Conservation (phyloP, 2,113 vertebrate species). For the Neolamprologus hecqui region DNA sequence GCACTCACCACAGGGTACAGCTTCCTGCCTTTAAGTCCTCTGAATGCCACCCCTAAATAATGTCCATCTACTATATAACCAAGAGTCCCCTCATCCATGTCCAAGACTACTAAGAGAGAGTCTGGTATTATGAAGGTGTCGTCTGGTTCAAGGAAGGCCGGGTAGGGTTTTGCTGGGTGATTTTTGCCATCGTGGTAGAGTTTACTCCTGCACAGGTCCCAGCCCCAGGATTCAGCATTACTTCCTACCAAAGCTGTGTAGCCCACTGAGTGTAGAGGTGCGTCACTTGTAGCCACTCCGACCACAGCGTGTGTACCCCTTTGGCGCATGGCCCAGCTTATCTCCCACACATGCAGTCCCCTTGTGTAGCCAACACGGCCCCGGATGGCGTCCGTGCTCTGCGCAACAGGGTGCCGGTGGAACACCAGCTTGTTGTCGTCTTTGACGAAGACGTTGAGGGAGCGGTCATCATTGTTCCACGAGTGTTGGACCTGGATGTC, state of each 20-base stretch:
- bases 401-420: constrained; percentile 96
- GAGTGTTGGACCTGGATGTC: constrained; percentile 87
- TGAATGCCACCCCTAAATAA: constrained; percentile 93
- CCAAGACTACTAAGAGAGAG: constrained; percentile 92
- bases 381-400: constrained; percentile 94
- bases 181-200: constrained; percentile 97
- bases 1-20: constrained; percentile 96
- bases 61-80: constrained; percentile 97
- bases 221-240: constrained; percentile 95
- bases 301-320: constrained; percentile 93
- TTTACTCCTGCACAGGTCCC: constrained; percentile 96
- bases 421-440: constrained; percentile 95
- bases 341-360: constrained; percentile 97
- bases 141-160: constrained; percentile 86
- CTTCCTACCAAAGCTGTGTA: constrained; percentile 93
- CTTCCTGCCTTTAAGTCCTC: constrained; percentile 94
- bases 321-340: constrained; percentile 96
- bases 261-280: constrained; percentile 91
- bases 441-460: constrained; percentile 95
- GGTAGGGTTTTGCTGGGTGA: constrained; percentile 88
- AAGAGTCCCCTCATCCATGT: constrained; percentile 96
- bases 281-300: constrained; percentile 85
- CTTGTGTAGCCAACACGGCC: constrained; percentile 90
- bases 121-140: constrained; percentile 96
- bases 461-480: constrained; percentile 95